phyloP scores from a whole-genome alignment of 2,888 invertebrate genomes.

The Hypercompe scribonia region DNA sequence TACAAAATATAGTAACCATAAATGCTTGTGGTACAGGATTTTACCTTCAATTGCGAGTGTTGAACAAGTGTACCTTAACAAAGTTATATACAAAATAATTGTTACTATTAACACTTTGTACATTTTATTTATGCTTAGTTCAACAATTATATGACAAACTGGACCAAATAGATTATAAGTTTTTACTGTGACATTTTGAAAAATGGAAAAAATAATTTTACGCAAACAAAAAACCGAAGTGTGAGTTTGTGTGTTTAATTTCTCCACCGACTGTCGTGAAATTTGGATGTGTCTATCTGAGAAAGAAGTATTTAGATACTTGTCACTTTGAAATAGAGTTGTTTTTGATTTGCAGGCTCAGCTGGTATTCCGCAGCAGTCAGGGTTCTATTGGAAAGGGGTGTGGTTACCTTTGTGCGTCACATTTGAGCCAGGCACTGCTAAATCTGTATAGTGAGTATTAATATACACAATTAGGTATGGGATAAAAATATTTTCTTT shows the following conservation, averaged over 20 bases:
- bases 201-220: neutral
- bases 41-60: neutral
- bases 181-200: neutral
- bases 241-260: no score
- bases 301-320: neutral
- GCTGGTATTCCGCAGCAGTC: conserved; percentile 94
- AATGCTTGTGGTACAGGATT: neutral
- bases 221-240: neutral
- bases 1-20: no score
- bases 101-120: neutral
- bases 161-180: neutral
- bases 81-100: neutral
- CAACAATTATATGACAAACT: neutral
- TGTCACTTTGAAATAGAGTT: neutral
- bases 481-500: neutral
- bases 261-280: no score
- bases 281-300: no score
- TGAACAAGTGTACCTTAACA: neutral
- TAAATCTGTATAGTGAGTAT: conserved; percentile 95
- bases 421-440: conserved; percentile 94
- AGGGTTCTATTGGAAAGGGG: conserved; percentile 96
- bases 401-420: conserved; percentile 96
- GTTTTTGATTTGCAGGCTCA: conserved; percentile 76
- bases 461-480: neutral
- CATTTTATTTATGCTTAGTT: neutral